phyloP scores from a whole-genome alignment of 2,888 invertebrate species.

The Oxytorus armatus region DNA sequence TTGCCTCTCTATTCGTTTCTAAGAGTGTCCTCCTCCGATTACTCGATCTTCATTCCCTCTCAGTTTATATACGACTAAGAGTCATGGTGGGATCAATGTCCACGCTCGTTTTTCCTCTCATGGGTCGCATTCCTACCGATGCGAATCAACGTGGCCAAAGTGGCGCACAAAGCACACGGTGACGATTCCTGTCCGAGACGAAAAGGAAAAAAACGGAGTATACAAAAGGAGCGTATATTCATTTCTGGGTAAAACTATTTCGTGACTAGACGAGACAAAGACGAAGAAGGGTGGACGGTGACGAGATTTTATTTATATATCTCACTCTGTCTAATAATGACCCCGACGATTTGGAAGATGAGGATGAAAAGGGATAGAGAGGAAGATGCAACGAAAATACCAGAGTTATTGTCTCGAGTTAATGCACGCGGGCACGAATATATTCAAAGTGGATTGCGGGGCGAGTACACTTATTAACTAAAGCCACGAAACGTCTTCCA shows the following conservation, averaged over 20 bases:
- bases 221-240: too few relatives aligned
- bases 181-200: conserved; percentile 15
- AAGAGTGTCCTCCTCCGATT: conserved; percentile 41
- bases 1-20: conserved; percentile 33
- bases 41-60: conserved; percentile 18
- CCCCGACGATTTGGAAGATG: not conserved
- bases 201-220: too few relatives aligned
- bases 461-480: too few relatives aligned
- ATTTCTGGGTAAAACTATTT: too few relatives aligned
- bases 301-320: not conserved
- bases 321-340: conserved; percentile 12
- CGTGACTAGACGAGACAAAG: too few relatives aligned
- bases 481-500: conserved; percentile 33
- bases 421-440: conserved; percentile 19
- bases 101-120: conserved; percentile 20
- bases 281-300: too few relatives aligned
- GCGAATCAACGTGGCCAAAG: conserved; percentile 58
- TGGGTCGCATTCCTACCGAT: conserved; percentile 46
- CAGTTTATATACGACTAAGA: conserved; percentile 23
- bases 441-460: too few relatives aligned
- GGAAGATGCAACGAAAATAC: conserved; percentile 57
- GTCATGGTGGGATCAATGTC: conserved; percentile 44
- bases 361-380: not conserved
- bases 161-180: conserved; percentile 16
- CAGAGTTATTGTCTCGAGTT: conserved; percentile 51